Evolutionary conservation across 2,888 invertebrate species (phyloP).

Genomic region (Polymixis lichenea): DNA sequence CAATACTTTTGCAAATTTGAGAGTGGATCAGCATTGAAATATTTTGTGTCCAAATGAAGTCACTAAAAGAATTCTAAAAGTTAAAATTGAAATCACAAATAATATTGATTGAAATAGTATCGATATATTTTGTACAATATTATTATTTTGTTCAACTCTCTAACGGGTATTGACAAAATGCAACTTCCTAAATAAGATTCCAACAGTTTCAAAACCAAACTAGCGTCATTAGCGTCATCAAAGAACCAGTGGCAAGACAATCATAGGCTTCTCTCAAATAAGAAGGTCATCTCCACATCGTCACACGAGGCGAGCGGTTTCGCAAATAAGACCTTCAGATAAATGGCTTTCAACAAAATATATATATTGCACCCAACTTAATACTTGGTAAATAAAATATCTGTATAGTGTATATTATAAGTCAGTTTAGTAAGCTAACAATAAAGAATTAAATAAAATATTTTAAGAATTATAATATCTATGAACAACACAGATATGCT

Average conservation of each 20-base stretch:
- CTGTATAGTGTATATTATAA: slow-evolving; percentile 1
- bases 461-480: slow-evolving; percentile 31
- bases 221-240: background rate
- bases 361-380: slow-evolving; percentile 31
- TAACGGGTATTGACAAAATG: slow-evolving; percentile 1
- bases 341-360: slow-evolving; percentile 27
- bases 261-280: slow-evolving; percentile 1
- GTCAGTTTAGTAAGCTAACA: slow-evolving; percentile 25
- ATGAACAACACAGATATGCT: slow-evolving; percentile 26
- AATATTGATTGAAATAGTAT: background rate
- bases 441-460: slow-evolving; percentile 36
- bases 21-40: slow-evolving; percentile 9
- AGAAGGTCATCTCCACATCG: background rate
- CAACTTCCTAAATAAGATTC: slow-evolving; percentile 6
- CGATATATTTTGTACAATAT: slow-evolving; percentile 27
- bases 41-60: slow-evolving; percentile 1
- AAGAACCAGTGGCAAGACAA: slow-evolving; percentile 19
- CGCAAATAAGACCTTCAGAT: background rate
- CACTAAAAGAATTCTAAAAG: slow-evolving; percentile 14
- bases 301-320: background rate
- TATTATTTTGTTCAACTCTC: slow-evolving; percentile 31
- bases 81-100: slow-evolving; percentile 33
- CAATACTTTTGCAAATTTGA: background rate
- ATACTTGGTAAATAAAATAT: slow-evolving; percentile 40
- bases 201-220: slow-evolving; percentile 16